These are phyloP conservation scores for Eulemur albifrons DNA, from an alignment of 2,797 vertebrate species.

Conservation along the genomic window DNA sequence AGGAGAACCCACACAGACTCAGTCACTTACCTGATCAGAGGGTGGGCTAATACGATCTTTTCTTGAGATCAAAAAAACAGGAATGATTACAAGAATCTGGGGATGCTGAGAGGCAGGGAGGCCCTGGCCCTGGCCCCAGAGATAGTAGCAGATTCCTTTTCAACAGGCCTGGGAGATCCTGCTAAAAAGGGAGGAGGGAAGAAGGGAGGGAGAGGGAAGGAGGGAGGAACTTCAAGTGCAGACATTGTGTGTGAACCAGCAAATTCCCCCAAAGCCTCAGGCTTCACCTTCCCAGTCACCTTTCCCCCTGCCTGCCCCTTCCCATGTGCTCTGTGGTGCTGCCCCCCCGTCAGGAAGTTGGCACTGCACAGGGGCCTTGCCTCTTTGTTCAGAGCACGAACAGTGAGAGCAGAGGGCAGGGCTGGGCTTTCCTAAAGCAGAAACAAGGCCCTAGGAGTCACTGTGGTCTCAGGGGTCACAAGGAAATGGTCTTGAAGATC, in stretches of 20 bases:
- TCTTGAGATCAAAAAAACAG: neutral
- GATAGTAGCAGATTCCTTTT: neutral
- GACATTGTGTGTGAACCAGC: neutral
- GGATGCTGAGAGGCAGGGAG: neutral
- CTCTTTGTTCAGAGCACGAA: neutral
- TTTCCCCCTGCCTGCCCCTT: neutral
- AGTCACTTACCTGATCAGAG: neutral
- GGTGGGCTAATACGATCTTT: slow-evolving; percentile 2
- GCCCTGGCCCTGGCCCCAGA: neutral
- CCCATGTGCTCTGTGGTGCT: neutral
- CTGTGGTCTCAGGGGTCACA: neutral
- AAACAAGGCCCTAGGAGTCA: neutral
- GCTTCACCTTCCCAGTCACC: neutral
- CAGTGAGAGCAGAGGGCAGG: neutral
- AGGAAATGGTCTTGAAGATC: neutral
- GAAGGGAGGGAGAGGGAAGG: too few species aligned
- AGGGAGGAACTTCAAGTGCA: neutral
- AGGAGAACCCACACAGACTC: neutral
- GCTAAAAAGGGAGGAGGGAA: neutral
- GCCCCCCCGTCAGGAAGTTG: neutral
- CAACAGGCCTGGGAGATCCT: neutral
- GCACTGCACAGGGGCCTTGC: neutral
- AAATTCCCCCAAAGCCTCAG: neutral
- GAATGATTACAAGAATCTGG: neutral
- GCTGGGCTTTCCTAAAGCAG: neutral